These are phyloP conservation scores for Staurois parvus DNA, from an alignment of 2,797 vertebrate species.

Conservation along the genomic window DNA sequence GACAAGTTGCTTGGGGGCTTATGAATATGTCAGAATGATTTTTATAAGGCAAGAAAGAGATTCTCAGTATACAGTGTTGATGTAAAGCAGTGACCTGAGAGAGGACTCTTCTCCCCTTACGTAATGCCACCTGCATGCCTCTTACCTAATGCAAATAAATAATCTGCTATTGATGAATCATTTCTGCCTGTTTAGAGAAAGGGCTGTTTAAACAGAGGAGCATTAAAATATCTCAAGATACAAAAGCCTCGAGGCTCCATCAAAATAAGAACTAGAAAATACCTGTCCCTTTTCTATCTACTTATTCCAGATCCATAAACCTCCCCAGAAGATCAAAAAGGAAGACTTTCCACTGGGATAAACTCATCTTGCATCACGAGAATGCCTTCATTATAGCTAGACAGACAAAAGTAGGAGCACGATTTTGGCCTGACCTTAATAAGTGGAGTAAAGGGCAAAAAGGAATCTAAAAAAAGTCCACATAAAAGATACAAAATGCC, in stretches of 20 bases:
- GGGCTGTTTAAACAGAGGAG: conserved; percentile 63
- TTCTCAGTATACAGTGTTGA: conserved; percentile 23
- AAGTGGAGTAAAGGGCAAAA: neutral
- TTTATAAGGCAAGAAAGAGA: conserved; percentile 28
- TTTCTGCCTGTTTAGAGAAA: conserved; percentile 56
- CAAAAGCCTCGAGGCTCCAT: conserved; percentile 43
- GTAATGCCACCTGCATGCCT: conserved; percentile 53
- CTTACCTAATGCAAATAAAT: conserved; percentile 58
- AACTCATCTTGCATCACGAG: conserved; percentile 56
- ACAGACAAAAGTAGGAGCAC: neutral
- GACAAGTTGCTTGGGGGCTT: conserved; percentile 47
- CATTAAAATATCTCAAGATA: conserved; percentile 58
- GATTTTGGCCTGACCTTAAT: neutral
- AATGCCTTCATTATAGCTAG: conserved; percentile 18
- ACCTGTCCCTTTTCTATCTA: conserved; percentile 62
- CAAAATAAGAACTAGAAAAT: conserved; percentile 59
- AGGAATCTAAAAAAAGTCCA: conserved; percentile 1
- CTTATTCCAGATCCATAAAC: conserved; percentile 63
- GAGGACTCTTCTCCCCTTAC: conserved; percentile 2
- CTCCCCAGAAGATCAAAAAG: conserved; percentile 68
- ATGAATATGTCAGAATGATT: conserved; percentile 45
- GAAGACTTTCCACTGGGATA: conserved; percentile 65
- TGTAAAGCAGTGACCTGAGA: conserved; percentile 44
- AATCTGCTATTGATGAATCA: conserved; percentile 58
- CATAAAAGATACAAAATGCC: no score